Evolutionary conservation across 2,797 vertebrate species (phyloP).

Genomic region (Chromis chromis): DNA sequence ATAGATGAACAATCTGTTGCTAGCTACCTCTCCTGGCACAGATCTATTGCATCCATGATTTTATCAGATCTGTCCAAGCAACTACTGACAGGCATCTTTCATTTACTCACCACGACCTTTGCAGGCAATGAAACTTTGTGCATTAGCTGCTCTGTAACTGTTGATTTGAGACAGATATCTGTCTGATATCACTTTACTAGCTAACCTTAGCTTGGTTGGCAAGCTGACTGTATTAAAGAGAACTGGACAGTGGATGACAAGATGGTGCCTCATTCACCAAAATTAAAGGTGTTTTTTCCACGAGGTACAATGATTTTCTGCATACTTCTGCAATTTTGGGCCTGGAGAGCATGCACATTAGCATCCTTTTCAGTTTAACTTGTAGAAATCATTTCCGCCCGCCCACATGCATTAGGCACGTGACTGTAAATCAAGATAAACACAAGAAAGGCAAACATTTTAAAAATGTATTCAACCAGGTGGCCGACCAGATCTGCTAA

Average conservation of each 20-base stretch:
- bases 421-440: background rate
- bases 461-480: background rate
- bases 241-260: too few species aligned
- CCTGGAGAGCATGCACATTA: too few species aligned
- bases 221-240: too few species aligned
- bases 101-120: background rate
- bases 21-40: background rate
- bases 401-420: too few species aligned
- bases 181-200: background rate
- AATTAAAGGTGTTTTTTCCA: too few species aligned
- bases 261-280: too few species aligned
- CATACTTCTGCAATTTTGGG: too few species aligned
- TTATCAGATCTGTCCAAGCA: background rate
- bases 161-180: background rate
- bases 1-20: background rate
- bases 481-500: background rate
- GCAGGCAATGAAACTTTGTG: background rate
- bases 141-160: background rate
- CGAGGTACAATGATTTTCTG: too few species aligned
- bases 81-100: background rate
- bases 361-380: too few species aligned
- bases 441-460: rapidly evolving
- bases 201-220: background rate
- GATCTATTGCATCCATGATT: background rate
- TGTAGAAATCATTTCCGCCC: too few species aligned